Conservation (phyloP, 2,888 invertebrate species). For the Galeopsomyia nigrocyanea region DNA sequence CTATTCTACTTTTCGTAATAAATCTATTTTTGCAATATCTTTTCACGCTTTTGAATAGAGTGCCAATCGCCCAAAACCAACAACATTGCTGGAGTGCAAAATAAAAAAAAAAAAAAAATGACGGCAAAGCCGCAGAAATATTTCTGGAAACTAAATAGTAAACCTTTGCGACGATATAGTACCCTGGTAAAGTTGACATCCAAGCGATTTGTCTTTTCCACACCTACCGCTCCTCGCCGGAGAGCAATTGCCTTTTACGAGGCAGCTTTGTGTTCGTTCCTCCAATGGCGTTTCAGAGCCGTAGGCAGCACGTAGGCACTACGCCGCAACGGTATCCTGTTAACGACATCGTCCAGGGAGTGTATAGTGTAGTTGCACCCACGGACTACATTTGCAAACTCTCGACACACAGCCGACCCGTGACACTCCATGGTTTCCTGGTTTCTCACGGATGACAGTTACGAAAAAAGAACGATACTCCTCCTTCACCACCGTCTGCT, state of each 20-base stretch:
- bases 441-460: slow-evolving; percentile 56
- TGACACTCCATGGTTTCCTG: slow-evolving; percentile 60
- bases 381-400: not conserved
- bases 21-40: too few species aligned
- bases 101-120: slow-evolving; percentile 8
- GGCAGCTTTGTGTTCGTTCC: slow-evolving; percentile 52
- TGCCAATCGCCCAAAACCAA: not conserved
- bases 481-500: not conserved
- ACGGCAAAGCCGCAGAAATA: not conserved
- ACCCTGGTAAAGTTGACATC: slow-evolving; percentile 61
- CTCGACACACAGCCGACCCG: slow-evolving; percentile 11
- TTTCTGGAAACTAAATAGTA: slow-evolving; percentile 7
- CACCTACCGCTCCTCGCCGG: slow-evolving; percentile 47
- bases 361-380: not conserved
- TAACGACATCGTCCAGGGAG: not conserved
- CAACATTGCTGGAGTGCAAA: not conserved
- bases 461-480: slow-evolving; percentile 53
- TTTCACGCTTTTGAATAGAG: too few species aligned
- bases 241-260: slow-evolving; percentile 53
- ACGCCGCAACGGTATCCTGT: not conserved
- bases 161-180: slow-evolving; percentile 47
- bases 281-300: slow-evolving; percentile 51
- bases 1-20: too few species aligned
- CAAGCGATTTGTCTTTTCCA: slow-evolving; percentile 60
- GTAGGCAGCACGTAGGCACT: not conserved